phyloP scores from a whole-genome alignment of 1,140 invertebrate genomes.

The Apis dorsata region DNA sequence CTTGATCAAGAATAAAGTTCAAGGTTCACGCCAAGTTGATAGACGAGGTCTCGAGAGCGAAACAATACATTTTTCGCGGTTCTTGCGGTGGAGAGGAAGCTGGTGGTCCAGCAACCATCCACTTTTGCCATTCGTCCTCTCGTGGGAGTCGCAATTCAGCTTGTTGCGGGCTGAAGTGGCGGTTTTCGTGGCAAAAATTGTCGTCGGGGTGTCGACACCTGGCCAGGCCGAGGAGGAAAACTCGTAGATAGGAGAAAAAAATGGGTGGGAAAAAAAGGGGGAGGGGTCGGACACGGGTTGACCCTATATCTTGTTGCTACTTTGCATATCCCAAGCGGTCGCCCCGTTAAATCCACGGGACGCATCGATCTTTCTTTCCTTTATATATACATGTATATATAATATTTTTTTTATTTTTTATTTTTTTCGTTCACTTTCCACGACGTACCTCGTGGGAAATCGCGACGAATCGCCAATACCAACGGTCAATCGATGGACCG shows the following conservation, averaged over 20 bases:
- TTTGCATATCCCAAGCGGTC: conserved; percentile 67
- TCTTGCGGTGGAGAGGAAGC: background rate
- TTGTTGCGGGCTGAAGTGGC: conserved; percentile 36
- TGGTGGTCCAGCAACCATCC: background rate
- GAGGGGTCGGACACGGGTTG: conserved; percentile 38
- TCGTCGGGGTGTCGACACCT: conserved; percentile 31
- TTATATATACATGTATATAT: background rate
- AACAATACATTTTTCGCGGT: conserved; percentile 49
- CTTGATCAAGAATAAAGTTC: conserved; percentile 34
- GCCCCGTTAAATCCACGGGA: conserved; percentile 64
- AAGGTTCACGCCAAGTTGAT: conserved; percentile 28
- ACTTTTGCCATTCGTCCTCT: conserved; percentile 29
- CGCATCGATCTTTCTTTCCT: conserved; percentile 61
- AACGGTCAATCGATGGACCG: conserved; percentile 40
- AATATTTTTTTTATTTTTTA: background rate
- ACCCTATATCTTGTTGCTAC: conserved; percentile 55
- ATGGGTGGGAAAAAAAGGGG: background rate
- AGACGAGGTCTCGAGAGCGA: conserved; percentile 19
- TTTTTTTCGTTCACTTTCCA: background rate
- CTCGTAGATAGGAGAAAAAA: conserved; percentile 4
- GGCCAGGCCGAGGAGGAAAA: background rate
- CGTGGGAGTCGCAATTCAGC: conserved; percentile 55
- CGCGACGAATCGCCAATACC: conserved; percentile 56
- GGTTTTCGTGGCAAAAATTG: conserved; percentile 57
- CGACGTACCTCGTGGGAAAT: conserved; percentile 58